These are phyloP conservation scores for Andricus grossulariae DNA, from an alignment of 1,140 invertebrate genomes.

Conservation along the genomic window DNA sequence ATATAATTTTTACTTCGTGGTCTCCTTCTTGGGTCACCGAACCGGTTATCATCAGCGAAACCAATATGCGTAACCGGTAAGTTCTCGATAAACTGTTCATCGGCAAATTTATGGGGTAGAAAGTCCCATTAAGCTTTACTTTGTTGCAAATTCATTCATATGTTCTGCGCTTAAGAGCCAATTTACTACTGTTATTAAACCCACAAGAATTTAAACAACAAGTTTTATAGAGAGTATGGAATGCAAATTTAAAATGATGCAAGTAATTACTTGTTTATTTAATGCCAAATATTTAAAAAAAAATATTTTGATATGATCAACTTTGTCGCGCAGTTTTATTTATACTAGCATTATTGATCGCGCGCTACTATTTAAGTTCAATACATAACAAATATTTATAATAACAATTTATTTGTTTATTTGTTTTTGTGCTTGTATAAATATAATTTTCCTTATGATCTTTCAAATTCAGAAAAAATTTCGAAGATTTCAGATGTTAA, in stretches of 20 bases:
- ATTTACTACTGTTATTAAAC: slow-evolving; percentile 28
- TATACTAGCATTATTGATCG: too few relatives aligned
- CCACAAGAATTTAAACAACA: slow-evolving; percentile 24
- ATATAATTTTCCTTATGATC: too few relatives aligned
- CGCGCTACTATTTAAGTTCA: too few relatives aligned
- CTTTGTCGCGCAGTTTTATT: too few relatives aligned
- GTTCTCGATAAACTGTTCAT: slow-evolving; percentile 29
- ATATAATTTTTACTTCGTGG: not conserved
- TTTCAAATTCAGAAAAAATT: too few relatives aligned
- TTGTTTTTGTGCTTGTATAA: too few relatives aligned
- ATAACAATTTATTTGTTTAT: too few relatives aligned
- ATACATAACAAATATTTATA: too few relatives aligned
- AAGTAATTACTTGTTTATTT: slow-evolving; percentile 17
- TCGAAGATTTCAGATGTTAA: too few relatives aligned
- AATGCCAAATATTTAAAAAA: not conserved
- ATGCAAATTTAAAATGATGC: slow-evolving; percentile 14
- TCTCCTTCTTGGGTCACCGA: not conserved
- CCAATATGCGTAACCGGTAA: slow-evolving; percentile 26
- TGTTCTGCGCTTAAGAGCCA: slow-evolving; percentile 16
- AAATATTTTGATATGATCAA: too few relatives aligned
- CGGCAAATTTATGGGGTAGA: slow-evolving; percentile 30
- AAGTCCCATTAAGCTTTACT: slow-evolving; percentile 31
- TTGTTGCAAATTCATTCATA: slow-evolving; percentile 32
- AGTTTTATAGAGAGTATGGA: slow-evolving; percentile 2
- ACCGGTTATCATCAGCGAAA: slow-evolving; percentile 27